These are phyloP conservation scores for Sinella curviseta DNA, from an alignment of 1,140 invertebrate species.

Conservation along the genomic window DNA sequence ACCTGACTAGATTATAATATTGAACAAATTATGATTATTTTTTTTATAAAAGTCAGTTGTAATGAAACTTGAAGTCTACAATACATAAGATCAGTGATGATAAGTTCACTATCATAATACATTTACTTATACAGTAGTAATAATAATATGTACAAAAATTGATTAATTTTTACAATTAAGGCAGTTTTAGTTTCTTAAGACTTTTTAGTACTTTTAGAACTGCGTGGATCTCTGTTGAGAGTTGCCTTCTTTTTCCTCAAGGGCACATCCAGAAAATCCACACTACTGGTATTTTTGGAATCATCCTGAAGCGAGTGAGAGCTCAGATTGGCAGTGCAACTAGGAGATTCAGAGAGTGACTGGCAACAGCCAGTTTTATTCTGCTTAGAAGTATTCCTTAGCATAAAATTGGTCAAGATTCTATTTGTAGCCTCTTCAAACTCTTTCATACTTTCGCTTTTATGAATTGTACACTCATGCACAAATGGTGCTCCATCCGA, in stretches of 20 bases:
- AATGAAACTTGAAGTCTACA: not conserved
- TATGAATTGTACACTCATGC: slow-evolving; percentile 43
- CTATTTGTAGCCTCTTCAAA: slow-evolving; percentile 31
- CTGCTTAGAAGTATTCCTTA: slow-evolving; percentile 28
- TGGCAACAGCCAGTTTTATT: slow-evolving; percentile 3
- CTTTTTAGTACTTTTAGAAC: slow-evolving; percentile 34
- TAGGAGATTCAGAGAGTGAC: slow-evolving; percentile 29
- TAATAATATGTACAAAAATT: not conserved
- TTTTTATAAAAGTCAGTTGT: not conserved
- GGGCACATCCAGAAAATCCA: slow-evolving; percentile 42
- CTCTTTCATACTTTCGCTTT: slow-evolving; percentile 40
- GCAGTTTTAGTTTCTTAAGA: slow-evolving; percentile 11
- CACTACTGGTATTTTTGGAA: not conserved
- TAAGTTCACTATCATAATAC: no score
- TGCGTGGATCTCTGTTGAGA: slow-evolving; percentile 37
- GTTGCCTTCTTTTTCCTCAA: slow-evolving; percentile 35
- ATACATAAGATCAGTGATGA: not conserved
- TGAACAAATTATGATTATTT: not conserved
- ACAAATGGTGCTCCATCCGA: not conserved
- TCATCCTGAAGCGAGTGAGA: slow-evolving; percentile 10
- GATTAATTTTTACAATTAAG: not conserved
- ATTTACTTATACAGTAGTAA: not conserved
- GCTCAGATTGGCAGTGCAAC: slow-evolving; percentile 29
- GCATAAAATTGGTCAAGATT: slow-evolving; percentile 25
- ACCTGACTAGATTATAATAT: not conserved